phyloP scores from a whole-genome alignment of 2,888 invertebrate genomes.

The Pomacea canaliculata region DNA sequence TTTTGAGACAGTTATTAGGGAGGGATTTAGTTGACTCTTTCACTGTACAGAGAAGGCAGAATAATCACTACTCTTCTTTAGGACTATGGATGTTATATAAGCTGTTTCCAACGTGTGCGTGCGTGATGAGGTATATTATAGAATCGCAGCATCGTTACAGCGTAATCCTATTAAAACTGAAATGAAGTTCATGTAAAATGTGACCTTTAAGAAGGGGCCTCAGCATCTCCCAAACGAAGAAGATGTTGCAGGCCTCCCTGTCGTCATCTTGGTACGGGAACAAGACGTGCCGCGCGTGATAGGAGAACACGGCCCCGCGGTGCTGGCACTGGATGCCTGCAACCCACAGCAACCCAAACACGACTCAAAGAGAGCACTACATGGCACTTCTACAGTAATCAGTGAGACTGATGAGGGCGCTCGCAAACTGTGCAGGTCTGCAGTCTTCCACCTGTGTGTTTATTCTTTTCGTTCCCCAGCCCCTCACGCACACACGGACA shows the following conservation, averaged over 20 bases:
- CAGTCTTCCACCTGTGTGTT: neutral
- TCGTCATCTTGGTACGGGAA: conserved; percentile 67
- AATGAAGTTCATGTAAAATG: no score
- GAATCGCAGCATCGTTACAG: no score
- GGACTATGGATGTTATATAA: no score
- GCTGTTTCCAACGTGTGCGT: no score
- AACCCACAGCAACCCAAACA: neutral
- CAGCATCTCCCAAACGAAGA: conserved; percentile 71
- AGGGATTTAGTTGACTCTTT: no score
- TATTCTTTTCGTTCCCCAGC: neutral
- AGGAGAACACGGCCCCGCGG: conserved; percentile 70
- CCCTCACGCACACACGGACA: neutral
- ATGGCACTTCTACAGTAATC: neutral
- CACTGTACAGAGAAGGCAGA: no score
- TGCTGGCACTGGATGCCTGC: conserved; percentile 70
- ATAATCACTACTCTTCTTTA: no score
- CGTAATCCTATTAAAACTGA: no score
- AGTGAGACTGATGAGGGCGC: no score
- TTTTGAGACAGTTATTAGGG: no score
- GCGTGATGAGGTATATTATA: no score
- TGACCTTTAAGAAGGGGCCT: conserved; percentile 69
- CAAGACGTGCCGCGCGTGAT: conserved; percentile 64
- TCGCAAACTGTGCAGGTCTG: no score
- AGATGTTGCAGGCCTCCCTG: conserved; percentile 70
- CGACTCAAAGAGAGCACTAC: neutral